These are phyloP conservation scores for Plecturocebus donacophilus DNA, from an alignment of 2,113 vertebrate species.

Conservation along the genomic window DNA sequence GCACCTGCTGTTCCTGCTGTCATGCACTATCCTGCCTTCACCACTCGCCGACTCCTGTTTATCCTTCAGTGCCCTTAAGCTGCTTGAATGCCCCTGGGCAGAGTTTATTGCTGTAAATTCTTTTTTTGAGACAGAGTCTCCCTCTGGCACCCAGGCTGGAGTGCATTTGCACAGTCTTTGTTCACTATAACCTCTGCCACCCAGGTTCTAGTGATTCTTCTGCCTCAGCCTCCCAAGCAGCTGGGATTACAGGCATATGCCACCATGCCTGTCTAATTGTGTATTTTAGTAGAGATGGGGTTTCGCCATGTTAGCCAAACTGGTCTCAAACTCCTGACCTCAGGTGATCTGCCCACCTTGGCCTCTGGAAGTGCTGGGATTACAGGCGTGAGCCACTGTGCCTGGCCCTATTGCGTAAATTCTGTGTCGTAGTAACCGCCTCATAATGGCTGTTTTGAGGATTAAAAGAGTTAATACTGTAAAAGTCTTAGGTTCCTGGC, in stretches of 20 bases:
- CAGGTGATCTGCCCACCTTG: no score
- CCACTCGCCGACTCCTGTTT: background rate
- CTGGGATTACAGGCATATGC: no score
- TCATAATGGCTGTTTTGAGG: background rate
- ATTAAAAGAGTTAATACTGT: background rate
- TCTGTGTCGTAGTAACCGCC: background rate
- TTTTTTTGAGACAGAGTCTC: background rate
- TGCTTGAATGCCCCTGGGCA: background rate
- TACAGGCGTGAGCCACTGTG: accelerated
- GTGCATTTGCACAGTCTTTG: no score
- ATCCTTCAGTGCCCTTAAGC: background rate
- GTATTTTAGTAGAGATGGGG: no score
- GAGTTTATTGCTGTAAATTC: background rate
- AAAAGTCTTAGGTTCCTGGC: background rate
- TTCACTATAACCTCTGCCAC: no score
- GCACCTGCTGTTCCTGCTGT: background rate
- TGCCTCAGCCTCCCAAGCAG: no score
- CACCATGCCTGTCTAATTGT: no score
- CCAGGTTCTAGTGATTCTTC: no score
- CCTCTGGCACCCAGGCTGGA: no score
- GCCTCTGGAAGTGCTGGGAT: no score
- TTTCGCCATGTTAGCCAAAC: no score
- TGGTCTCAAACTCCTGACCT: no score
- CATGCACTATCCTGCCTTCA: background rate
- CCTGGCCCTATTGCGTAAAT: background rate